Evolutionary conservation across 2,888 invertebrate genomes (phyloP).

Genomic region (Hypercompe scribonia): DNA sequence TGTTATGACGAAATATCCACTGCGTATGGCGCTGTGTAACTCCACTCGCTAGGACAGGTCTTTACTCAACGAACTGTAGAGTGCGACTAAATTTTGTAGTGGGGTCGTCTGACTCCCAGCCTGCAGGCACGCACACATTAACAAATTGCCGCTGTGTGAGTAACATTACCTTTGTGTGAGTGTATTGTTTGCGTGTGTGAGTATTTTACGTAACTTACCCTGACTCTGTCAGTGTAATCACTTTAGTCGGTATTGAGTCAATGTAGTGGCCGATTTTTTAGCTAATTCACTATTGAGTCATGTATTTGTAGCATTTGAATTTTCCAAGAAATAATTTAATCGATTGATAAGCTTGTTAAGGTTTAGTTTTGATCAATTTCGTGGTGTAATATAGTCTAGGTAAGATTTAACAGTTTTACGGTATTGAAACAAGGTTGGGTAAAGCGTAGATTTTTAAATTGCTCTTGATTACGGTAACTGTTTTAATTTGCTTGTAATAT

Average conservation of each 20-base stretch:
- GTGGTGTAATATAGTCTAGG: constrained; percentile 58
- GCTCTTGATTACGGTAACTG: constrained; percentile 29
- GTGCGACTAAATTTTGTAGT: constrained; percentile 83
- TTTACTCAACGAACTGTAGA: constrained; percentile 71
- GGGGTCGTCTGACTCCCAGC: constrained; percentile 81
- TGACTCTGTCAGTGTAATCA: constrained; percentile 76
- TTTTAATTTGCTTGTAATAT: constrained; percentile 16
- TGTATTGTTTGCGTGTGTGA: constrained; percentile 60
- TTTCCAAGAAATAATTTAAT: constrained; percentile 59
- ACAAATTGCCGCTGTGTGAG: constrained; percentile 39
- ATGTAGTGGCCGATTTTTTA: constrained; percentile 80
- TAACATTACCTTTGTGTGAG: constrained; percentile 58
- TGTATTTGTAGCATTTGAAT: constrained; percentile 70
- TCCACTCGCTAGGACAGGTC: constrained; percentile 72
- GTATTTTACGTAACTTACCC: constrained; percentile 82
- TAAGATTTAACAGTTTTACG: constrained; percentile 36
- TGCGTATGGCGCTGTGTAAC: constrained; percentile 70
- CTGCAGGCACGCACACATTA: constrained; percentile 72
- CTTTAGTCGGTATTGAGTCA: constrained; percentile 78
- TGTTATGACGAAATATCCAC: constrained; percentile 85
- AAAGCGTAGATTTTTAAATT: constrained; percentile 41
- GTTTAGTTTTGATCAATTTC: constrained; percentile 57
- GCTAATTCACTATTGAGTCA: constrained; percentile 83
- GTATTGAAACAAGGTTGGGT: constrained; percentile 39
- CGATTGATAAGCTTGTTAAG: constrained; percentile 64